These are phyloP conservation scores for Lepisosteus osseus DNA, from an alignment of 2,113 vertebrate species.

Conservation along the genomic window DNA sequence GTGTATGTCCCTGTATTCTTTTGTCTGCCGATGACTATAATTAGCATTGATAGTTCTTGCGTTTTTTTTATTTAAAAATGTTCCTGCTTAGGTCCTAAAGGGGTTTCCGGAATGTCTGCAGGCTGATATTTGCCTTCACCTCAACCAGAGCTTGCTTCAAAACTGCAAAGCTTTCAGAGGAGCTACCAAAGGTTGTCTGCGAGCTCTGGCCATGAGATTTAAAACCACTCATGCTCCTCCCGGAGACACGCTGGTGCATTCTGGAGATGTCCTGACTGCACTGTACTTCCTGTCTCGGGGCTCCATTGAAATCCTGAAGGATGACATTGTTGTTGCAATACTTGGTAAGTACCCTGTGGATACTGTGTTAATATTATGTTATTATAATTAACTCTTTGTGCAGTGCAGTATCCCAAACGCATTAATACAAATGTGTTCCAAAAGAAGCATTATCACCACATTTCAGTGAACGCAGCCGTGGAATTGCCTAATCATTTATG, in stretches of 20 bases:
- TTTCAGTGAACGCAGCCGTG: not conserved
- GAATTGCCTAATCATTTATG: not conserved
- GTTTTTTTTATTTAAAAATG: constrained; percentile 1
- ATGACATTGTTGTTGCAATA: constrained; percentile 96
- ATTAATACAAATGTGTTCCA: no score
- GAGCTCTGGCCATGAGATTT: constrained; percentile 96
- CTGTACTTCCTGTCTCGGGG: constrained; percentile 95
- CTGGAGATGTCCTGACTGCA: constrained; percentile 90
- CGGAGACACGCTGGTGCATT: constrained; percentile 93
- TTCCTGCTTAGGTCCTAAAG: constrained; percentile 83
- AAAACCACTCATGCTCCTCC: constrained; percentile 93
- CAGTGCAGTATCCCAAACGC: no score
- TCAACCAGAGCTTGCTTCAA: constrained; percentile 88
- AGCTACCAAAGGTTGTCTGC: constrained; percentile 93
- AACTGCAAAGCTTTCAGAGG: constrained; percentile 92
- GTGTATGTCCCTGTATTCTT: not conserved
- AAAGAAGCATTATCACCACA: not conserved
- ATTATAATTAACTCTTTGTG: no score
- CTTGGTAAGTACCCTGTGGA: constrained; percentile 74
- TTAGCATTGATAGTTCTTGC: not conserved
- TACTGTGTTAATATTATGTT: not conserved
- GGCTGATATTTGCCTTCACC: constrained; percentile 97
- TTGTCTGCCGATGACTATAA: not conserved
- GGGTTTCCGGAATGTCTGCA: constrained; percentile 98
- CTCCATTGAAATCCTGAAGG: constrained; percentile 96